Evolutionary conservation across 1,140 invertebrate genomes (phyloP).

Genomic region (Penaeus vannamei): DNA sequence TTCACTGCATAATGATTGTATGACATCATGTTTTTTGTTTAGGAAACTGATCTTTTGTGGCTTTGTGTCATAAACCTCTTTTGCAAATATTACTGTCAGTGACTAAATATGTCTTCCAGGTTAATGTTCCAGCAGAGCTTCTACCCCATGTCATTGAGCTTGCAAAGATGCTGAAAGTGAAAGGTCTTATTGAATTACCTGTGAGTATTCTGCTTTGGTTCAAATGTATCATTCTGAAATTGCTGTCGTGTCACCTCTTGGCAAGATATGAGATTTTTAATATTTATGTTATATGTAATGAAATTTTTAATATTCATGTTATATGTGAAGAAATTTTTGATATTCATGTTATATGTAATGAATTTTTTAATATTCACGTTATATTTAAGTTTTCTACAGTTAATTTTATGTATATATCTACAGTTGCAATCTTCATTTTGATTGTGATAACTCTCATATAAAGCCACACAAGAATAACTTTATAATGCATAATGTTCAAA

Average conservation of each 20-base stretch:
- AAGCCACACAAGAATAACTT: too few species aligned
- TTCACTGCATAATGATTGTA: too few species aligned
- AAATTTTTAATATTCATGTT: neutral
- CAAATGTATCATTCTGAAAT: neutral
- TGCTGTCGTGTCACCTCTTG: neutral
- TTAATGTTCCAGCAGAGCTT: constrained; percentile 42
- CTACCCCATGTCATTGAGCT: constrained; percentile 43
- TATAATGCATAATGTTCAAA: too few species aligned
- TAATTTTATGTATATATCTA: too few species aligned
- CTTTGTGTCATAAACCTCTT: too few species aligned
- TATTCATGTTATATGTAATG: neutral
- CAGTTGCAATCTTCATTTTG: too few species aligned
- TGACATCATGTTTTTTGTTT: too few species aligned
- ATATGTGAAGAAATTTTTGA: neutral
- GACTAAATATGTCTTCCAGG: neutral
- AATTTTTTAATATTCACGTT: neutral
- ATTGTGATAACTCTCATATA: too few species aligned
- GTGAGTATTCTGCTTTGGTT: constrained; percentile 16
- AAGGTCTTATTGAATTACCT: constrained; percentile 58
- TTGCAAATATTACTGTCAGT: too few species aligned
- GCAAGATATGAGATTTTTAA: neutral
- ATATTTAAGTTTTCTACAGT: too few species aligned
- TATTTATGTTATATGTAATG: neutral
- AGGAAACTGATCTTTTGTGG: too few species aligned
- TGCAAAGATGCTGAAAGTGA: constrained; percentile 56